Evolutionary conservation across 2,113 vertebrate genomes (phyloP).

Genomic region (Gavialis gangeticus): DNA sequence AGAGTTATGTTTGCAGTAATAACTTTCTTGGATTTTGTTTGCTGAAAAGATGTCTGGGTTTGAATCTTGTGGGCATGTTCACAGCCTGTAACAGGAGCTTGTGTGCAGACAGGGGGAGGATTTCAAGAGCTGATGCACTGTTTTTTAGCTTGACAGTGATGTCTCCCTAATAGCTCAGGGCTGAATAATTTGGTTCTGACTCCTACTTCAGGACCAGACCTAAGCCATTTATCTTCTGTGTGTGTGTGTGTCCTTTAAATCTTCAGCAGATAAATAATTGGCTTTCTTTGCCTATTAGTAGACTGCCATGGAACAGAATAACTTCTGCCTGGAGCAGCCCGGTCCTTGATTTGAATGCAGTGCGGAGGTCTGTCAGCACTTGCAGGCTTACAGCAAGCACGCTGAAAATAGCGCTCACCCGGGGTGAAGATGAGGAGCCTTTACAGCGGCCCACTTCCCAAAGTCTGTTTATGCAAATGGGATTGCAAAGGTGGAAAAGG

Average conservation of each 20-base stretch:
- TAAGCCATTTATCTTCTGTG: neutral
- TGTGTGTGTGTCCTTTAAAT: neutral
- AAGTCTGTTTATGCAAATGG: neutral
- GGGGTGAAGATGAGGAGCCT: neutral
- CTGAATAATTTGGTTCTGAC: neutral
- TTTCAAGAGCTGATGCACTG: neutral
- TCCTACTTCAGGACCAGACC: neutral
- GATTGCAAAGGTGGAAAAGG: fast-evolving
- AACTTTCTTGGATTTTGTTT: neutral
- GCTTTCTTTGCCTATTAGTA: neutral
- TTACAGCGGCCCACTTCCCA: neutral
- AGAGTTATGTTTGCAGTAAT: too few relatives aligned
- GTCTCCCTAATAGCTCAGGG: neutral
- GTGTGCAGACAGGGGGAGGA: neutral
- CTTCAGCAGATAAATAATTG: neutral
- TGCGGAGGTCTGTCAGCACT: neutral
- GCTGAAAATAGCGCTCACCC: neutral
- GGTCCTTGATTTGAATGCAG: neutral
- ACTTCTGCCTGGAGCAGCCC: neutral
- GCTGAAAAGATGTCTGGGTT: neutral
- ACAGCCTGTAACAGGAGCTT: neutral
- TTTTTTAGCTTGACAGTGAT: neutral
- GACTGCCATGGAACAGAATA: neutral
- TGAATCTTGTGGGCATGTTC: neutral
- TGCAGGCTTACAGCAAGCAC: fast-evolving